Evolutionary conservation across 2,113 vertebrate species (phyloP).

Genomic region (Balaenoptera acutorostrata): DNA sequence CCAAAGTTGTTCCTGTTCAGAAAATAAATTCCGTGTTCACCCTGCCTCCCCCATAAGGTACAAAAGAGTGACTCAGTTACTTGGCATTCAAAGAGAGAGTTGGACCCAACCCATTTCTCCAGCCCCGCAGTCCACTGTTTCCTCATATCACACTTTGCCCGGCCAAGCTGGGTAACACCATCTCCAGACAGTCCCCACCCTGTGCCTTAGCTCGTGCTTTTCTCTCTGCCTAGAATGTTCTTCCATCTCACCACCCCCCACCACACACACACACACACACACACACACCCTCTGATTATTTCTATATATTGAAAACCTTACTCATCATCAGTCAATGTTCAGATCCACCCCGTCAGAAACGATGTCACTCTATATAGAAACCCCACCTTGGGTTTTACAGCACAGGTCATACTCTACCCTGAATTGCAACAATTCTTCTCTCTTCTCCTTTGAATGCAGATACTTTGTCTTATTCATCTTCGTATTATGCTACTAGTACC

Average conservation of each 20-base stretch:
- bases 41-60: not conserved
- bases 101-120: not conserved
- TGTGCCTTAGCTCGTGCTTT: not conserved
- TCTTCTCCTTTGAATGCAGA: not conserved
- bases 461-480: not conserved
- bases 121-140: accelerated
- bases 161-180: not conserved
- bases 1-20: not conserved
- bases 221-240: not conserved
- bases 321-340: not conserved
- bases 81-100: not conserved
- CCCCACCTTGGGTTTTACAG: not conserved
- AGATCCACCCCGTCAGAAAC: not conserved
- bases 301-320: not conserved
- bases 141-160: not conserved
- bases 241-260: not conserved
- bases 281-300: not conserved
- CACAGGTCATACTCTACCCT: not conserved
- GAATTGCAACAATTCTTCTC: not conserved
- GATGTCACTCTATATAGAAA: not conserved
- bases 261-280: no score
- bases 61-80: not conserved
- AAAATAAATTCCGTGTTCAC: not conserved
- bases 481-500: no score
- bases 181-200: not conserved